phyloP scores from a whole-genome alignment of 2,113 vertebrate species.

The Xiphophorus hellerii region DNA sequence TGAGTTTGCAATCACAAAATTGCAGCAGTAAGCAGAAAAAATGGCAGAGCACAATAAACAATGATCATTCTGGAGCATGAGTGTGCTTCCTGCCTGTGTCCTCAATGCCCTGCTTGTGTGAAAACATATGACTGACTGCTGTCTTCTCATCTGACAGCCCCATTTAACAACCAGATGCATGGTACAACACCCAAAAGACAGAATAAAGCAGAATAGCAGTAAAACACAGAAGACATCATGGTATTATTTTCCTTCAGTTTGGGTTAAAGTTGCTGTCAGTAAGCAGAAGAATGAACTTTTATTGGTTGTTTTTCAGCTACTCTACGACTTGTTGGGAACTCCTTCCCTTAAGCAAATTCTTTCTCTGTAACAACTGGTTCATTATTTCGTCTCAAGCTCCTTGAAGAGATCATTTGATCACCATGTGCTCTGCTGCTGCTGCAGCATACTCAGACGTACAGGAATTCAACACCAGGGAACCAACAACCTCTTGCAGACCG shows the following conservation, averaged over 20 bases:
- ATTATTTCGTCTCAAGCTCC: slow-evolving; percentile 66
- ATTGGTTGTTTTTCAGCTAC: slow-evolving; percentile 15
- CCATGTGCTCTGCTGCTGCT: slow-evolving; percentile 73
- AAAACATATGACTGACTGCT: slow-evolving; percentile 69
- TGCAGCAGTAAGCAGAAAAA: slow-evolving; percentile 62
- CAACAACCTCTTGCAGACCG: slow-evolving; percentile 5
- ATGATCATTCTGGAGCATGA: slow-evolving; percentile 51
- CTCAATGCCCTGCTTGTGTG: slow-evolving; percentile 42
- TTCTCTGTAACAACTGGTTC: slow-evolving; percentile 60
- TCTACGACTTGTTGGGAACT: slow-evolving; percentile 19
- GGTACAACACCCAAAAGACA: background rate
- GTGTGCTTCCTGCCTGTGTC: slow-evolving; percentile 64
- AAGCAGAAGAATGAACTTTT: slow-evolving; percentile 13
- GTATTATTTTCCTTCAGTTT: slow-evolving; percentile 2
- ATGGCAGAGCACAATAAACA: slow-evolving; percentile 63
- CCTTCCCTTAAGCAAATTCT: slow-evolving; percentile 36
- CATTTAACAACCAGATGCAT: slow-evolving; percentile 46
- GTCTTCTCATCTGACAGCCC: slow-evolving; percentile 72
- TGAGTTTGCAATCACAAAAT: slow-evolving; percentile 40
- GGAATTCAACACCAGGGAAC: slow-evolving; percentile 42
- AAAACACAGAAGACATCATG: background rate
- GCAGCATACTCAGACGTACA: slow-evolving; percentile 49
- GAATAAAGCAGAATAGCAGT: background rate
- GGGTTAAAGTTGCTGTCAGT: slow-evolving; percentile 5
- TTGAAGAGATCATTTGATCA: slow-evolving; percentile 77